Evolutionary conservation across 2,797 vertebrate species (phyloP), one percentile per base, ranked within the genome.

Genomic region (Periparus ater): DNA sequence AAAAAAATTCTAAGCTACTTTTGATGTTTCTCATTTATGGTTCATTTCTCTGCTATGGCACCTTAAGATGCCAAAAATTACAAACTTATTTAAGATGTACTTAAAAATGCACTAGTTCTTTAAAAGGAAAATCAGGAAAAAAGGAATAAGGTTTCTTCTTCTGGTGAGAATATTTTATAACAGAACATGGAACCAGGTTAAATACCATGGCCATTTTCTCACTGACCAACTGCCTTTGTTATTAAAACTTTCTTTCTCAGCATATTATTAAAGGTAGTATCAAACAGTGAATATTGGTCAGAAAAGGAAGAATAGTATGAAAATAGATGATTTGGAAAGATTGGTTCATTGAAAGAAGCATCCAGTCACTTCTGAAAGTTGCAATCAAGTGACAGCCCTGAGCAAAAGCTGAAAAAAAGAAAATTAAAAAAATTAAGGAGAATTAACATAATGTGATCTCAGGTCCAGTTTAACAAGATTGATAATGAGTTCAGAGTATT

Each of bases 21-120:
- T 98, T 98, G 98, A 98, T 98, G 98, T 98, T 96, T 97, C 98
- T 98, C 98, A 98, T 98, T 98, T 98, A 97, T 57, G 94, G 97
- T 97, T 98, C 97, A 93, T 97, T 98, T 95, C 96, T 94, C 92
- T 96, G 95, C 93, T 97, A 97, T 96, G 93, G 94, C 95, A 97
- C 96, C 96, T 97, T 97, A 96, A 98, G 97, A 98, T 97, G 96
- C 95, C 97, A 96, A 97, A 95, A 95, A 97, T 88, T 97, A 97
- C 97, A 98, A 98, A 98, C 97, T 97, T 98, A 97, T 97, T 96
- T 97, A 96, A 98, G 96, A 97, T 83, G 88, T 91, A 91, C 84
- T 97, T 97, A 92, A 97, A 98, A 98, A 98, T 96, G 93, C 86
- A 96, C 93, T 70, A 89, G 68, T 74, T 93, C 93, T 96, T 94